These are phyloP conservation scores for Pocota personata DNA, from an alignment of 2,888 invertebrate genomes.

Conservation along the genomic window DNA sequence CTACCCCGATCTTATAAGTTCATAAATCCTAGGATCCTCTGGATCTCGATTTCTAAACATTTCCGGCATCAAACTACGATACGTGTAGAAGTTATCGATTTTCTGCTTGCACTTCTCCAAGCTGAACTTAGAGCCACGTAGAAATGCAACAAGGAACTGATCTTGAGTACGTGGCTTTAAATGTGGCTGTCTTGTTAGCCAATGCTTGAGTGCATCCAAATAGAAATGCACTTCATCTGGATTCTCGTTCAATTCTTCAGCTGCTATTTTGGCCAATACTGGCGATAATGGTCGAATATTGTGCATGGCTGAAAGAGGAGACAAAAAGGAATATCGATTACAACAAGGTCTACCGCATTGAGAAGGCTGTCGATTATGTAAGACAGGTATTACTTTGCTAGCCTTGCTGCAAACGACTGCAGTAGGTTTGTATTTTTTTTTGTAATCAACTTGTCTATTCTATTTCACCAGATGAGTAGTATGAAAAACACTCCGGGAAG, in stretches of 20 bases:
- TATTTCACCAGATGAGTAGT: too few species aligned
- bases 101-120: conserved; percentile 84
- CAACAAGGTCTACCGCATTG: conserved; percentile 75
- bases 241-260: conserved; percentile 83
- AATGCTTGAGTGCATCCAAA: conserved; percentile 82
- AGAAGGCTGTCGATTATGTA: too few species aligned
- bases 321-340: conserved; percentile 47
- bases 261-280: conserved; percentile 81
- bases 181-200: conserved; percentile 84
- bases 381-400: background rate
- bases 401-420: too few species aligned
- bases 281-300: conserved; percentile 79
- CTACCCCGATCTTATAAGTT: too few species aligned
- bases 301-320: conserved; percentile 77
- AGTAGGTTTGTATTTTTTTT: too few species aligned
- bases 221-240: conserved; percentile 80
- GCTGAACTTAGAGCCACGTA: conserved; percentile 84
- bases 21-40: conserved; percentile 77
- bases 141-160: conserved; percentile 84
- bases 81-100: conserved; percentile 85
- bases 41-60: conserved; percentile 82
- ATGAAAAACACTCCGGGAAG: too few species aligned
- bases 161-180: conserved; percentile 82
- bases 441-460: too few species aligned
- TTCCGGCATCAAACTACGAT: conserved; percentile 84